phyloP scores from a whole-genome alignment of 1,140 invertebrate genomes.

The Homalodisca vitripennis region DNA sequence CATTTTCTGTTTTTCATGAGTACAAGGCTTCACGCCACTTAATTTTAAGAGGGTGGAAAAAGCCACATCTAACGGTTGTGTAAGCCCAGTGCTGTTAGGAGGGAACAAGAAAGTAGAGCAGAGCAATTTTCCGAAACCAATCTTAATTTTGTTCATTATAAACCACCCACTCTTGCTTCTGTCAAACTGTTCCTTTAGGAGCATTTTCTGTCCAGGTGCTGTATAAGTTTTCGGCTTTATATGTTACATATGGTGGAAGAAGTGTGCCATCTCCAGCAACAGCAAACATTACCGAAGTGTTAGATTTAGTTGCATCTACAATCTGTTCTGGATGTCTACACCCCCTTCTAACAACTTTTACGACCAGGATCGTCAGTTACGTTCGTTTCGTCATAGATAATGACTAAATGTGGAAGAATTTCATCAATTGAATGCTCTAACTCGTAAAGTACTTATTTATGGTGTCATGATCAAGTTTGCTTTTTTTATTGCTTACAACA shows the following conservation, averaged over 20 bases:
- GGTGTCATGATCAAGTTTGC: not conserved
- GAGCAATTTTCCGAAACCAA: not conserved
- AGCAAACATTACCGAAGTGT: too few relatives aligned
- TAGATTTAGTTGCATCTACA: not conserved
- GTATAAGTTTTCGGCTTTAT: not conserved
- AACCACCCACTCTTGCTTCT: not conserved
- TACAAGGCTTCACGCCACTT: not conserved
- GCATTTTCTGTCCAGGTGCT: not conserved
- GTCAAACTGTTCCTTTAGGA: not conserved
- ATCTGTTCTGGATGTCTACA: too few relatives aligned
- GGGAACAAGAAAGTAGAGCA: not conserved
- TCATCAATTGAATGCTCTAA: not conserved
- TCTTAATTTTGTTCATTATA: not conserved
- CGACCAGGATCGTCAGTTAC: not conserved
- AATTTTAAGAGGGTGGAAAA: not conserved
- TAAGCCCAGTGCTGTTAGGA: too few relatives aligned
- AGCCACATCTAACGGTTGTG: too few relatives aligned
- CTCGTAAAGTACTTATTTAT: not conserved
- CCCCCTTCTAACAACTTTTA: not conserved
- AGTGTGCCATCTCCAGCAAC: not conserved
- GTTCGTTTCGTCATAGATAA: constrained; percentile 3
- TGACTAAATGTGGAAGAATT: not conserved
- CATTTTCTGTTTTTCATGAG: not conserved
- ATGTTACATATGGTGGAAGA: not conserved
- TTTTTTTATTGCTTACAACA: too few relatives aligned